These are phyloP conservation scores for Mesoclemmys tuberculata DNA, from an alignment of 2,113 vertebrate species.

Conservation along the genomic window DNA sequence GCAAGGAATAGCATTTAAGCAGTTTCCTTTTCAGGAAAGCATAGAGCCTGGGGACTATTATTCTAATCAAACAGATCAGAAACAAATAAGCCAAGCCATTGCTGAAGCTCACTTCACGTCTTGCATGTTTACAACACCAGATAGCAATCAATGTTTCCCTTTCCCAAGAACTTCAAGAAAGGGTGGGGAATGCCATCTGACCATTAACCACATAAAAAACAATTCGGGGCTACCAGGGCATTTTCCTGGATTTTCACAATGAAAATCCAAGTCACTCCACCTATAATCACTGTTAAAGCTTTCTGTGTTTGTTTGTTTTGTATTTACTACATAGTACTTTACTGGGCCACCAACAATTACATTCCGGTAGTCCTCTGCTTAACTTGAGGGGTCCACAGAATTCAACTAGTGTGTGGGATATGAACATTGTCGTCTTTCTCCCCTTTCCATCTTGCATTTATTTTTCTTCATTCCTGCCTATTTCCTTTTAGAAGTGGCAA, in stretches of 20 bases:
- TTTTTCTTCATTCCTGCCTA: neutral
- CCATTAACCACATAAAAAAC: neutral
- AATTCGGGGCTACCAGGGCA: neutral
- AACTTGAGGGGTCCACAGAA: slow-evolving; percentile 31
- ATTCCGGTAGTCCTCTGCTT: slow-evolving; percentile 22
- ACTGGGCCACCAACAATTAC: slow-evolving; percentile 17
- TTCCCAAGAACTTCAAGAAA: neutral
- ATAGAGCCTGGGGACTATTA: neutral
- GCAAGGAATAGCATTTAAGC: neutral
- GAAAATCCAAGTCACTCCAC: slow-evolving; percentile 1
- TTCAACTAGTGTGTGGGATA: slow-evolving; percentile 4
- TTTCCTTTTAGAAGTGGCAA: neutral
- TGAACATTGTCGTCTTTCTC: neutral
- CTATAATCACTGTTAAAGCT: neutral
- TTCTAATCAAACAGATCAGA: neutral
- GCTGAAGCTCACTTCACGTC: neutral
- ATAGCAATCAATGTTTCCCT: neutral
- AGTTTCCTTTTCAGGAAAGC: neutral
- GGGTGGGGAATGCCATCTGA: neutral
- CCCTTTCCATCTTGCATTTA: neutral
- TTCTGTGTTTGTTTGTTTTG: neutral
- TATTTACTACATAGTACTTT: neutral
- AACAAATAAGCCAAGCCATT: neutral
- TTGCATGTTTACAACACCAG: accelerated
- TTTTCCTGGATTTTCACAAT: slow-evolving; percentile 12